Conservation (phyloP, 2,797 vertebrate genomes). For the Typhlichthys eigenmanni region DNA sequence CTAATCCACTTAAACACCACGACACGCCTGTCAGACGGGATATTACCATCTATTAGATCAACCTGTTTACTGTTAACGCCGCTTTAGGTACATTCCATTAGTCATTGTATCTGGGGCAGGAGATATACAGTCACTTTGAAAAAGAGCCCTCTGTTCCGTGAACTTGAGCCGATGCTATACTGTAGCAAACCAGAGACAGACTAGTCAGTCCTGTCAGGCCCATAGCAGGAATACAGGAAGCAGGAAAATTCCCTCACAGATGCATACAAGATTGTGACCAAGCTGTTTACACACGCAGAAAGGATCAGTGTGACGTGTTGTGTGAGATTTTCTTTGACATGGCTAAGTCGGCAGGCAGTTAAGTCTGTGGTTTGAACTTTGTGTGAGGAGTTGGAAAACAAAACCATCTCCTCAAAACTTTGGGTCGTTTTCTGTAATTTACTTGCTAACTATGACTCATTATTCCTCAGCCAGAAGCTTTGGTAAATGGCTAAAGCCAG, state of each 20-base stretch:
- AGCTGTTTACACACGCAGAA: constrained; percentile 49
- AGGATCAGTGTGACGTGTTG: constrained; percentile 49
- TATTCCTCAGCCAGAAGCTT: too few relatives aligned
- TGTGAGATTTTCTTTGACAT: constrained; percentile 61
- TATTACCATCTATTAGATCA: constrained; percentile 30
- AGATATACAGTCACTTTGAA: constrained; percentile 16
- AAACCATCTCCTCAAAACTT: constrained; percentile 63
- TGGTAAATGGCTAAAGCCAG: not conserved
- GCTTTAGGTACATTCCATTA: constrained; percentile 21
- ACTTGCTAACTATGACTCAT: not conserved
- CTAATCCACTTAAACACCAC: constrained; percentile 37
- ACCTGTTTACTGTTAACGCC: constrained; percentile 24
- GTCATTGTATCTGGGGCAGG: constrained; percentile 22
- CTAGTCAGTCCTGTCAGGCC: constrained; percentile 13
- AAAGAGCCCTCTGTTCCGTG: constrained; percentile 15
- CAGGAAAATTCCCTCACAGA: constrained; percentile 18
- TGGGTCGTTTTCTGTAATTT: not conserved
- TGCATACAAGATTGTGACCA: constrained; percentile 34
- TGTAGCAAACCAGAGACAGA: constrained; percentile 16
- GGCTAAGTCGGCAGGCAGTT: constrained; percentile 51
- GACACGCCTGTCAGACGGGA: constrained; percentile 37
- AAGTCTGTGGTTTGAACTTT: constrained; percentile 57
- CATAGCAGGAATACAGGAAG: constrained; percentile 31
- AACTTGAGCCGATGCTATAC: constrained; percentile 6
- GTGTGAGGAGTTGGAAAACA: constrained; percentile 58